These are phyloP conservation scores for Drosophila murphyi DNA, from an alignment of 1,140 invertebrate species.

Conservation along the genomic window DNA sequence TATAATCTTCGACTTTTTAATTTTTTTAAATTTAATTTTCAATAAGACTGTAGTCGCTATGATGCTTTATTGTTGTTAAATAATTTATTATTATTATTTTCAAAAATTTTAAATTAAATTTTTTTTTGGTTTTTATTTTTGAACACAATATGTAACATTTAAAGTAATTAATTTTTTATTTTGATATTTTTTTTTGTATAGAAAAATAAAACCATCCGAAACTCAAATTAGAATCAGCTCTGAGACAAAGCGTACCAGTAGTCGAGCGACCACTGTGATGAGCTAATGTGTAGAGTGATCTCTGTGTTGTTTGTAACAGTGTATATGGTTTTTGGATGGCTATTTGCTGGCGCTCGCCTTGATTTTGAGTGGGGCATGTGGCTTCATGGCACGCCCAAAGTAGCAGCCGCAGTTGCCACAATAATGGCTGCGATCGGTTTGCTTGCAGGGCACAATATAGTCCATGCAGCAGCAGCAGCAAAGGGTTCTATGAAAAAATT, in stretches of 20 bases:
- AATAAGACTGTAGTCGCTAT: no score
- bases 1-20: no score
- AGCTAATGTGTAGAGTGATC: not conserved
- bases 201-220: no score
- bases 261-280: not conserved
- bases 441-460: constrained; percentile 72
- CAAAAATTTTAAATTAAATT: no score
- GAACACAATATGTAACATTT: no score
- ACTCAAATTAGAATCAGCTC: not conserved
- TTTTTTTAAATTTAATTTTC: no score
- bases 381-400: constrained; percentile 75
- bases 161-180: no score
- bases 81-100: no score
- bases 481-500: constrained; percentile 53
- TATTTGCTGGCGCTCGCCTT: constrained; percentile 30
- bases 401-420: constrained; percentile 81
- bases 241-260: not conserved
- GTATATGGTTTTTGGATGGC: not conserved
- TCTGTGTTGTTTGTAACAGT: not conserved
- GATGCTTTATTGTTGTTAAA: no score
- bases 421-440: constrained; percentile 80
- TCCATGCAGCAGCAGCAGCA: constrained; percentile 79
- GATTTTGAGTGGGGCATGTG: constrained; percentile 58
- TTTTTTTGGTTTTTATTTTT: no score
- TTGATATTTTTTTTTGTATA: no score